Evolutionary conservation across 1,140 invertebrate species (phyloP).

Genomic region (Drosophila auraria): DNA sequence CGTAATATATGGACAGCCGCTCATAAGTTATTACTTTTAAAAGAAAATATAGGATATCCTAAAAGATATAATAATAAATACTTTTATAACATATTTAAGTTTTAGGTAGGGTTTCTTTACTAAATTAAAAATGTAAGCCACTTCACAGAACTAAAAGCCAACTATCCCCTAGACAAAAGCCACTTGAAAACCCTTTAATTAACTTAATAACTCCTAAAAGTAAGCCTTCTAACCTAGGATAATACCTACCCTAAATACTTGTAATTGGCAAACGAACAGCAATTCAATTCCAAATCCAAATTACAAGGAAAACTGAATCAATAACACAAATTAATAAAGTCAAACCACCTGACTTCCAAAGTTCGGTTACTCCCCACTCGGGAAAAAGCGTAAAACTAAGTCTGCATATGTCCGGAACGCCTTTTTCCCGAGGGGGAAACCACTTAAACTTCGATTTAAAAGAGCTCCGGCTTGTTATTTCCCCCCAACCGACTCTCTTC

Average conservation of each 20-base stretch:
- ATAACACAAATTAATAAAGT: not conserved
- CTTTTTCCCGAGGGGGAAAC: constrained; percentile 9
- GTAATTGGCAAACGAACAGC: not conserved
- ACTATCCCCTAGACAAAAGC: not conserved
- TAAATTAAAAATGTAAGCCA: too few species aligned
- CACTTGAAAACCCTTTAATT: not conserved
- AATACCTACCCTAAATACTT: not conserved
- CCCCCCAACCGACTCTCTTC: not conserved
- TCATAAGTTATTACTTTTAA: too few species aligned
- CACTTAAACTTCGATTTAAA: constrained; percentile 78
- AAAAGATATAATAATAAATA: too few species aligned
- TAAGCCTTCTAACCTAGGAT: not conserved
- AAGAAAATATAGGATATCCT: too few species aligned
- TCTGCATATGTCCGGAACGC: constrained; percentile 8
- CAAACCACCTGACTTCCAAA: not conserved
- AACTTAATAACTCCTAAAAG: not conserved
- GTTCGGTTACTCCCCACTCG: not conserved
- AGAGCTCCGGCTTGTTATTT: constrained; percentile 44
- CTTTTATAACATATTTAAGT: too few species aligned
- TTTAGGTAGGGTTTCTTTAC: too few species aligned
- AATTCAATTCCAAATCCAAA: too few species aligned
- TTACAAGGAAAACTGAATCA: not conserved
- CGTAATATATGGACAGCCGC: too few species aligned
- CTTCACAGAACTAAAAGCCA: too few species aligned
- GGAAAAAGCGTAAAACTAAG: constrained; percentile 5